Base-by-base conservation (phyloP, 2,888 invertebrate species). In the Sesia apiformis region DNA sequence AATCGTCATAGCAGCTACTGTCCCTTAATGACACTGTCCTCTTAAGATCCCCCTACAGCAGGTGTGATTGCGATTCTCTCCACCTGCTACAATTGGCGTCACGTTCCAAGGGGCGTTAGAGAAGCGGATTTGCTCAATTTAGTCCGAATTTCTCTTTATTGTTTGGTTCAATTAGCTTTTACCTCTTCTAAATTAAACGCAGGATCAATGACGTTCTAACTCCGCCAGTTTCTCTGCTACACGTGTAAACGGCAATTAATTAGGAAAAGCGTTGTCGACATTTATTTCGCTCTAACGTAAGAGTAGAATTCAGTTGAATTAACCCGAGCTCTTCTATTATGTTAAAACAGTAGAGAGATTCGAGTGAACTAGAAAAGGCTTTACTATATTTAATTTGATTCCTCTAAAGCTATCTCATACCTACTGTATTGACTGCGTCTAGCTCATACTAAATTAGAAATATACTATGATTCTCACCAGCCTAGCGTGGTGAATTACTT, bases 11-110 rank as follows among this genome's bases (percentile, higher is more conserved):
- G 23, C 23, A 23, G 23, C 23, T 23, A 23, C 23, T 23, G 23
- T n/a, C n/a, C n/a, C n/a, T n/a, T n/a, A n/a, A n/a, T n/a, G n/a
- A n/a, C n/a, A n/a, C n/a, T n/a, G 46, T 46, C 8, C 23, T 46
- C 5, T n/a, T 46, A 46, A 46, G 46, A 7, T 46, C 8, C 46
- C 46, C 46, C 46, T 50, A 50, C 50, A 39, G 38, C 39, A 50
- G 50, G 38, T 51, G 38, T 43, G 52, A 39, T 51, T 54, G 38
- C 38, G 46, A 51, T 51, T 51, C 43, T 40, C 38, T 52, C 39
- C 49, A 54, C 53, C 56, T 52, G 52, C n/a, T 52, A 42, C 38
- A 56, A 49, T 56, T 54, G 54, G n/a, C 52, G 56, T 52, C 54
- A 52, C 54, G 54, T 39, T 52, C 49, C 39, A 49, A 49, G 41